Evolutionary conservation across 2,888 invertebrate species (phyloP).

Genomic region (Drosophila yooni): DNA sequence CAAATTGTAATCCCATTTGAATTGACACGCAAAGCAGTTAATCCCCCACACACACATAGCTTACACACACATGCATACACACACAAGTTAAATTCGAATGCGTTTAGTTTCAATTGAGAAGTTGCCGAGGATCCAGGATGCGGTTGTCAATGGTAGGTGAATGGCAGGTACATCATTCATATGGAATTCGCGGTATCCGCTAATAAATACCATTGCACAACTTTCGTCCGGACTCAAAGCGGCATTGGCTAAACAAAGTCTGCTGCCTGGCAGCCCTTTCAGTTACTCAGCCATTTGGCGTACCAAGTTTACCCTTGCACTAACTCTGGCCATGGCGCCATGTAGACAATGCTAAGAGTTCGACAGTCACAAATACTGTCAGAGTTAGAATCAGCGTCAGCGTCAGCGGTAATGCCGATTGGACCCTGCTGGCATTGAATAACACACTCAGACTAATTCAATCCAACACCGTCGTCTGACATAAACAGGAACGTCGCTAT

Average conservation of each 20-base stretch:
- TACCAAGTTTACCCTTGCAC: conserved; percentile 40
- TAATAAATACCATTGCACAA: conserved; percentile 76
- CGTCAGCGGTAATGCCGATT: conserved; percentile 8
- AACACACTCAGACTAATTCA: conserved; percentile 81
- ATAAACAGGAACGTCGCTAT: conserved; percentile 89
- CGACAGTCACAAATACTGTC: background rate
- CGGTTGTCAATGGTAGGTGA: conserved; percentile 8
- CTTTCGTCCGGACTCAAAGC: conserved; percentile 8
- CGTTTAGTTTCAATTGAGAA: conserved; percentile 46
- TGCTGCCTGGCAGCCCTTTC: conserved; percentile 33
- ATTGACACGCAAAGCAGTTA: conserved; percentile 56
- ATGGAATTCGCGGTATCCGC: conserved; percentile 65
- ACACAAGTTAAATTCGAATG: conserved; percentile 8
- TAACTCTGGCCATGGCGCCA: background rate
- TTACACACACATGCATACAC: background rate
- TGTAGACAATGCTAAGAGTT: background rate
- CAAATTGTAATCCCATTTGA: conserved; percentile 46
- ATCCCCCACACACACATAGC: conserved; percentile 23
- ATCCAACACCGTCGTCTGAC: conserved; percentile 49
- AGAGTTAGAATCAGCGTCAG: background rate
- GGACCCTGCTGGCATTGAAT: conserved; percentile 52
- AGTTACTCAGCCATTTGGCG: conserved; percentile 47
- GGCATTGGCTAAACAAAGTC: conserved; percentile 32
- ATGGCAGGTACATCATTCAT: conserved; percentile 54
- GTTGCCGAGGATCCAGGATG: conserved; percentile 15